phyloP scores from a whole-genome alignment of 2,113 vertebrate genomes.

The Peromyscus polionotus region DNA sequence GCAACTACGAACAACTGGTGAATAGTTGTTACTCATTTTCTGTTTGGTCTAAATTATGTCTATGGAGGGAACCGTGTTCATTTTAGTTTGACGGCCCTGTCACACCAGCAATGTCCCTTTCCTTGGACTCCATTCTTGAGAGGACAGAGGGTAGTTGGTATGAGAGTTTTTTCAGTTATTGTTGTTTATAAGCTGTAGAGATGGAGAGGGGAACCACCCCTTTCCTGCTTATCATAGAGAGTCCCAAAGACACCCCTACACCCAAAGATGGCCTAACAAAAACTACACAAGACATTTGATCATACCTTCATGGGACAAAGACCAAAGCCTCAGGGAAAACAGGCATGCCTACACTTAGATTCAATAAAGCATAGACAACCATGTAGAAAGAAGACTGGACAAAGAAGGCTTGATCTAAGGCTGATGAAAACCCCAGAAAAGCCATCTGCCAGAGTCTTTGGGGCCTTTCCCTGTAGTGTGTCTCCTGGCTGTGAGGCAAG shows the following conservation, averaged over 20 bases:
- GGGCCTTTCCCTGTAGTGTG: not conserved
- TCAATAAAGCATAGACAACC: not conserved
- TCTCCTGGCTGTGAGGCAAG: not conserved
- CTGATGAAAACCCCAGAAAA: not conserved
- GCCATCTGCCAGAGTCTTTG: not conserved
- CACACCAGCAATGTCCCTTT: not conserved
- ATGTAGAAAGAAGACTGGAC: not conserved
- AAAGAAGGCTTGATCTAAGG: not conserved
- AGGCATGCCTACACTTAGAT: not conserved
- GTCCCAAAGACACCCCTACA: too few species aligned
- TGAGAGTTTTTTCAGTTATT: not conserved
- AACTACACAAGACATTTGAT: not conserved
- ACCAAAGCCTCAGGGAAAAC: not conserved
- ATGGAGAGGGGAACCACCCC: too few species aligned
- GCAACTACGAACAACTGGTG: not conserved
- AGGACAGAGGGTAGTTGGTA: not conserved
- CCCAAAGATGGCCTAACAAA: not conserved
- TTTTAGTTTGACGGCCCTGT: not conserved
- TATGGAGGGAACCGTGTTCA: not conserved
- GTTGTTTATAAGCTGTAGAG: not conserved
- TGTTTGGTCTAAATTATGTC: conserved; percentile 27
- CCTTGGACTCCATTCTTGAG: not conserved
- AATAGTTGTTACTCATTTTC: conserved; percentile 38
- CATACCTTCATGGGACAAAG: not conserved
- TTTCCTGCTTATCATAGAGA: not conserved